Conservation (phyloP, 2,113 vertebrate species). For the Burhinus oedicnemus region DNA sequence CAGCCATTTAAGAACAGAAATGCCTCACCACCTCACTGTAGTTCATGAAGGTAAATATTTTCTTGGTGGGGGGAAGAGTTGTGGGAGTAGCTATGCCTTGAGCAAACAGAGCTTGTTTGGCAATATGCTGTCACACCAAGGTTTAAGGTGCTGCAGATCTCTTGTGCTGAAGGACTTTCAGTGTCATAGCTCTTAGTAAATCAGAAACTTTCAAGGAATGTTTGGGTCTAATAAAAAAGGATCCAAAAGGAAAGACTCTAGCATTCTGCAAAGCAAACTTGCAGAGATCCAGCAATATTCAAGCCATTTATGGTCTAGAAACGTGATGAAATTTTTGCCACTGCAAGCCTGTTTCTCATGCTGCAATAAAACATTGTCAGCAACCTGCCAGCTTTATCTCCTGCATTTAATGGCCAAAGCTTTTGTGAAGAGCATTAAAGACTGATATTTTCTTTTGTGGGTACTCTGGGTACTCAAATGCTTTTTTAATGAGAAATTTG, state of each 20-base stretch:
- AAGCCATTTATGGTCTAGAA: neutral
- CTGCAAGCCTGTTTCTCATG: neutral
- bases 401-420: neutral
- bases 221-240: neutral
- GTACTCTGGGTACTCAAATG: neutral
- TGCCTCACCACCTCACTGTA: neutral
- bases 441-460: neutral
- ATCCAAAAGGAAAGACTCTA: neutral
- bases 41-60: neutral
- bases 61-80: neutral
- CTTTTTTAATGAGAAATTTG: neutral
- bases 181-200: rapidly evolving
- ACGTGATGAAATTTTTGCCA: neutral
- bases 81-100: neutral
- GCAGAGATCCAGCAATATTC: neutral
- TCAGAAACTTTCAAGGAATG: neutral
- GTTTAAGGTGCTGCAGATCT: neutral
- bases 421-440: neutral
- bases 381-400: neutral
- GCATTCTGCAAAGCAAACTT: neutral
- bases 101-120: neutral
- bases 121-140: neutral
- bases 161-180: neutral
- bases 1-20: neutral
- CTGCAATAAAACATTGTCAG: neutral